Conservation (phyloP, 2,888 invertebrate species). For the Parnassius orleans region DNA sequence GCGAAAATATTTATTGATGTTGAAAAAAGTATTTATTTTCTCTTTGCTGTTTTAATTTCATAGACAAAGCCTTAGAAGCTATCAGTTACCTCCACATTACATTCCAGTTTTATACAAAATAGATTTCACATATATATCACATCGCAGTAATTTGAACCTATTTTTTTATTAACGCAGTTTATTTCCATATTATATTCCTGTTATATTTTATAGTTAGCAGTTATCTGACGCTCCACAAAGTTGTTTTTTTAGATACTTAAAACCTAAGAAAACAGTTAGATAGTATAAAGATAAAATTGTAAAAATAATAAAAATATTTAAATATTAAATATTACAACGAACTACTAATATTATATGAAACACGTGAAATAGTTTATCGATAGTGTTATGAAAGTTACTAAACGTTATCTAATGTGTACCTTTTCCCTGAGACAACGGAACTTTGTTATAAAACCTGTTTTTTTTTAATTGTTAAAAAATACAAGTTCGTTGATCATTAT, state of each 20-base stretch:
- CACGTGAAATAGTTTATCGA: conserved; percentile 36
- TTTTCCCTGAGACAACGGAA: conserved; percentile 21
- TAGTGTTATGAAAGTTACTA: conserved; percentile 22
- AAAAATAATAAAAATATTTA: conserved; percentile 44
- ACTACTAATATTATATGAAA: conserved; percentile 54
- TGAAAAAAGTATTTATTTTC: conserved; percentile 47
- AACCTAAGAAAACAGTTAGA: conserved; percentile 58
- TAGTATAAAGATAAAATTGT: conserved; percentile 55
- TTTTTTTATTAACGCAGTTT: conserved; percentile 47
- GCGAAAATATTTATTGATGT: conserved; percentile 64
- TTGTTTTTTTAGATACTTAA: conserved; percentile 49
- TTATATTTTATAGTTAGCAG: conserved; percentile 45
- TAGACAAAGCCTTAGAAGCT: conserved; percentile 72
- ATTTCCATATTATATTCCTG: conserved; percentile 43
- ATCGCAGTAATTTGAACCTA: conserved; percentile 30
- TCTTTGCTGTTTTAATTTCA: conserved; percentile 44
- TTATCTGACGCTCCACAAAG: conserved; percentile 35
- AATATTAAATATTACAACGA: conserved; percentile 67
- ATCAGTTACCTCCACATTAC: conserved; percentile 60
- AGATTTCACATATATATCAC: conserved; percentile 31
- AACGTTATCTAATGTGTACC: conserved; percentile 25
- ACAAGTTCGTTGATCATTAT: conserved; percentile 50
- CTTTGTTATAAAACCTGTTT: conserved; percentile 22
- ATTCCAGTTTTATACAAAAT: conserved; percentile 53
- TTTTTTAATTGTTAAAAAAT: conserved; percentile 20